Evolutionary conservation across 2,797 vertebrate genomes (phyloP), one percentile per base, ranked within the genome.

Genomic region (Tadarida brasiliensis): DNA sequence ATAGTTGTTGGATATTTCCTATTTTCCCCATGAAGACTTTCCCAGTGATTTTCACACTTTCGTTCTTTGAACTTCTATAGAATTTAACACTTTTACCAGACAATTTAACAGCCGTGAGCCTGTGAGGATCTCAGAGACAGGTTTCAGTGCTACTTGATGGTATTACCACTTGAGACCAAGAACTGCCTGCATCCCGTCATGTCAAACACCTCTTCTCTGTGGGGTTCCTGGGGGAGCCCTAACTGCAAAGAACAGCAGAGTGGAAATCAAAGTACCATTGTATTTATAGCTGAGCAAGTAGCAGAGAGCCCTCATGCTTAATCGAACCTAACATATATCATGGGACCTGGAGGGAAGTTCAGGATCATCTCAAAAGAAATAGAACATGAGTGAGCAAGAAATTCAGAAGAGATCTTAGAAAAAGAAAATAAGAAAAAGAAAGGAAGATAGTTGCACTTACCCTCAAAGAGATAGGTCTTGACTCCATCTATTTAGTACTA

Each of bases 71-170:
- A 93, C 14, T 71, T 87, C 74, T 39, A 56, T 77, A 22, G 17
- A 93, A 91, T 51, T 93, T 91, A 86, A 81, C 57, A 80, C 44
- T 94, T 95, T 89, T 91, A 86, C 33, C 80, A 93, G 28, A 71
- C 26, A 87, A 51, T 26, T 85, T 77, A 96, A 78, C 17, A 96
- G 33, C 54, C 30, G 14, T 80, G 56, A 94, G 61, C 54, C 20
- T 87, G 49, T 89, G 49, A 88, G 24, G 19, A 49, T 57, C 63
- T 81, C 80, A 68, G 73, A 28, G 14, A 84, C 28, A 95, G 12
- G 39, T 70, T 92, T 94, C 90, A 77, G 61, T 81, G 61, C 61
- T 81, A 47, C 57, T 33, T 81, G 30, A 85, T 71, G 24, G 2
- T 63, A 80, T 78, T 59, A 47, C 35, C 47, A 63, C 56, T 84